Percentiles rank a stretch among this genome's conserved stretches.
These are phyloP conservation scores for Anas acuta DNA, from an alignment of 2,797 vertebrate genomes.

Conservation along the genomic window DNA sequence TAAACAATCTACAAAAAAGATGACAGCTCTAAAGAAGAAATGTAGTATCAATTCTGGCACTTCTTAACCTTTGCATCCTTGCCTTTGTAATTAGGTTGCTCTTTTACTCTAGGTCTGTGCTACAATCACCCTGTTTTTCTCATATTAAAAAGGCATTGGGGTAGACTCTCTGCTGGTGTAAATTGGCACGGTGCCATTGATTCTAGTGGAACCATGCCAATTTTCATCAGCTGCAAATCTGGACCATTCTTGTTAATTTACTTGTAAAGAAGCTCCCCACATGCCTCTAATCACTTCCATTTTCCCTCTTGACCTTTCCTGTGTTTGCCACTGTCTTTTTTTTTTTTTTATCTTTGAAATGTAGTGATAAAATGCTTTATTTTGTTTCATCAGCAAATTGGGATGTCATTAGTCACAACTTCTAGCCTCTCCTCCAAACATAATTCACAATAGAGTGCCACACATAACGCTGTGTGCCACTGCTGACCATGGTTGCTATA, in stretches of 20 bases:
- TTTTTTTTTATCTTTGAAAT: slow-evolving; percentile 11
- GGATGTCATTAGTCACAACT: not conserved
- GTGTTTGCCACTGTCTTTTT: not conserved
- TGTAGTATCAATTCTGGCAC: not conserved
- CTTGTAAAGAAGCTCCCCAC: slow-evolving; percentile 51
- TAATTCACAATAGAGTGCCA: not conserved
- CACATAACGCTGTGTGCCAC: not conserved
- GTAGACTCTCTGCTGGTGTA: not conserved
- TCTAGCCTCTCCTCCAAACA: not conserved
- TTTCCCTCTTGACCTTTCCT: slow-evolving; percentile 62
- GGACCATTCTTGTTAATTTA: slow-evolving; percentile 56
- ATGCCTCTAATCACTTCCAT: slow-evolving; percentile 63
- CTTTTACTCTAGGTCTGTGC: not conserved
- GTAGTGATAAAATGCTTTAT: slow-evolving; percentile 13
- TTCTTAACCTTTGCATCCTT: not conserved
- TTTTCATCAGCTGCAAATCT: slow-evolving; percentile 68
- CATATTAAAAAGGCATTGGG: not conserved
- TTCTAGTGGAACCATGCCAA: not conserved
- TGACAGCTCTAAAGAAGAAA: not conserved
- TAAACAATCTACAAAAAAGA: not conserved
- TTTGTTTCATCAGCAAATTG: slow-evolving; percentile 32
- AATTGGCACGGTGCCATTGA: slow-evolving; percentile 28
- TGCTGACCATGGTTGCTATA: not conserved
- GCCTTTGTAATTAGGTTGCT: not conserved
- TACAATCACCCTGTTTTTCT: not conserved